Evolutionary conservation across 2,797 vertebrate species (phyloP).

Genomic region (Kryptolebias ocellatus): DNA sequence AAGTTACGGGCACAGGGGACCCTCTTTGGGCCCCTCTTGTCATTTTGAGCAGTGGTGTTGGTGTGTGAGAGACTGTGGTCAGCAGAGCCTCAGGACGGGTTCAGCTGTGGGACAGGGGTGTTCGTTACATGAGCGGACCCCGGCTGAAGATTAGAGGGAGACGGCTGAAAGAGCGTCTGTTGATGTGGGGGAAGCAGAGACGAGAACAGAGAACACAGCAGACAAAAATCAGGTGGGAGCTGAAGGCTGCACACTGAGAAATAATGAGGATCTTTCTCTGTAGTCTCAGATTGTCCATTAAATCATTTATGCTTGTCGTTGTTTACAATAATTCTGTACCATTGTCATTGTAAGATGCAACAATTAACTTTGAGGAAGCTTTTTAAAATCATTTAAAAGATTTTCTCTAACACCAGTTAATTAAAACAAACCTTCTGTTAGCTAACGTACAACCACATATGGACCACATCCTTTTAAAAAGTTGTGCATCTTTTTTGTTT

Average conservation of each 20-base stretch:
- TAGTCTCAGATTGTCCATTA: neutral
- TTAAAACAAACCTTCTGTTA: too few relatives aligned
- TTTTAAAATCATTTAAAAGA: too few relatives aligned
- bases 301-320: neutral
- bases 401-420: too few relatives aligned
- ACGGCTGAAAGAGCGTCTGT: conserved; percentile 59
- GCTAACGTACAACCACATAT: too few relatives aligned
- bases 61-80: conserved; percentile 50
- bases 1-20: conserved; percentile 72
- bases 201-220: conserved; percentile 28
- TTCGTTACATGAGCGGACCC: conserved; percentile 70
- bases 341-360: neutral
- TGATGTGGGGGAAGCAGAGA: conserved; percentile 38
- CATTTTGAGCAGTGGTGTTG: conserved; percentile 38
- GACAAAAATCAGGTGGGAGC: conserved; percentile 37
- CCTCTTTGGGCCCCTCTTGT: conserved; percentile 49
- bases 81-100: conserved; percentile 58
- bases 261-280: conserved; percentile 11
- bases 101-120: conserved; percentile 79
- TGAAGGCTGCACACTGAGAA: conserved; percentile 12
- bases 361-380: too few relatives aligned
- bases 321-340: conserved; percentile 1
- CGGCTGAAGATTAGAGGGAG: conserved; percentile 59
- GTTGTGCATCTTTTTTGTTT: too few relatives aligned
- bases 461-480: too few relatives aligned